Evolutionary conservation across 2,797 vertebrate genomes (phyloP), one percentile per base, ranked within the genome.

Genomic region (Otus scops): DNA sequence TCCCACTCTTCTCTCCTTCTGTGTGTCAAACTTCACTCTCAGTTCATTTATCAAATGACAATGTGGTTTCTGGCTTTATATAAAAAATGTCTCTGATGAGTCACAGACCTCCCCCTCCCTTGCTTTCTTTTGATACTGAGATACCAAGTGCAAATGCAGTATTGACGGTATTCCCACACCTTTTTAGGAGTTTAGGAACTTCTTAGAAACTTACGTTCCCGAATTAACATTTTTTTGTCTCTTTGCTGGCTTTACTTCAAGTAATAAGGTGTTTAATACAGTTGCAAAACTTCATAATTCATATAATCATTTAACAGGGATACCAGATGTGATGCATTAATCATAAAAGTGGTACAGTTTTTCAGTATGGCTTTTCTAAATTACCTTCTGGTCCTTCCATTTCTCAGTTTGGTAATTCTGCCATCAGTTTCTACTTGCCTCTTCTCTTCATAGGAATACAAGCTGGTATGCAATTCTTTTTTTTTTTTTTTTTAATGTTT

Each of bases 331-430:
- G 39, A 53, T 57, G 61, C n/a, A 81, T 84, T 64, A 68, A 90
- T 92, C 69, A 68, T 28, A 61, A 53, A 71, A 86, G 17, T 28
- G 76, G 41, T 70, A 20, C 15, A 36, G 7, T 39, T 88, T 89
- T 93, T 92, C 48, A 71, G 9, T 20, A 53, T 43, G 65, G 21
- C 61, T 95, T 86, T 93, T 92, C 57, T 88, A 75, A 95, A 92
- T 83, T 71, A 53, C 34, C 24, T 71, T 68, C 57, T 88, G 34
- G 11, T 92, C 54, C 32, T 84, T 84, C n/a, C 51, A 26, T 88
- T 94, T 88, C 61, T 84, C 50, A 77, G 32, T 77, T 70, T 83
- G 82, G 43, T 34, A 80, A 71, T 85, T 86, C 38, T 93, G 38
- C 53, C 32, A 50, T 34, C 26, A 23, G 24, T 73, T 71, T 75